Evolutionary conservation across 2,113 vertebrate genomes (phyloP), one percentile per base, ranked within the genome.

Genomic region (Brachionichthys hirsutus): DNA sequence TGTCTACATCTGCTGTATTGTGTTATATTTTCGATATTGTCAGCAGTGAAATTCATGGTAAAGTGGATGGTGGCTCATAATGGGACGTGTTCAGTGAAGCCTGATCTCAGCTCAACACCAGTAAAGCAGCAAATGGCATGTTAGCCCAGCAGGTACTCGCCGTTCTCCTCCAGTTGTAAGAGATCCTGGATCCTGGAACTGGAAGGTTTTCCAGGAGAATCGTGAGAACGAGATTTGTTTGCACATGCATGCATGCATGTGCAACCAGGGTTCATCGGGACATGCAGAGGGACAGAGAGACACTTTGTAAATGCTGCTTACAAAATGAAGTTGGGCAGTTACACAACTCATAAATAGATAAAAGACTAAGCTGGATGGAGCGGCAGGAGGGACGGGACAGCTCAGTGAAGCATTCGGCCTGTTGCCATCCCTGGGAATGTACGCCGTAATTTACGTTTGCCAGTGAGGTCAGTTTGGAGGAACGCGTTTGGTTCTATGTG

Each of bases 401-500:
- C 70, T 70, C 71, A 42, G 46, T 67, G 77, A 78, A 53, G 48
- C 77, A 50, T 56, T 52, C 40, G n/a, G 43, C 54, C 64, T 65
- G 56, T 67, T 75, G 74, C 81, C 61, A 57, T 67, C 70, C 64
- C 56, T 75, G 66, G 54, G 81, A 77, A 80, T 77, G 54, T 12
- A 15, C 24, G 8, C 47, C 12, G 47, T 73, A 67, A 69, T 71
- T 80, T 56, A 63, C 77, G 80, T 78, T 73, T 62, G 77, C 64
- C 36, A 62, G 81, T 47, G 73, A 65, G 81, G 81, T 82, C 78
- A 78, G 80, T 78, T 71, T 81, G 71, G 47, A 82, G 77, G 80
- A 80, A 84, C 79, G 79, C 70, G 69, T 72, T 72, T 62, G 65
- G 74, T 84, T 89, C 81, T 90, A 82, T 86, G 87, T 89, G 85